Evolutionary conservation across 2,113 vertebrate genomes (phyloP).

Genomic region (Coracopsis vasa): DNA sequence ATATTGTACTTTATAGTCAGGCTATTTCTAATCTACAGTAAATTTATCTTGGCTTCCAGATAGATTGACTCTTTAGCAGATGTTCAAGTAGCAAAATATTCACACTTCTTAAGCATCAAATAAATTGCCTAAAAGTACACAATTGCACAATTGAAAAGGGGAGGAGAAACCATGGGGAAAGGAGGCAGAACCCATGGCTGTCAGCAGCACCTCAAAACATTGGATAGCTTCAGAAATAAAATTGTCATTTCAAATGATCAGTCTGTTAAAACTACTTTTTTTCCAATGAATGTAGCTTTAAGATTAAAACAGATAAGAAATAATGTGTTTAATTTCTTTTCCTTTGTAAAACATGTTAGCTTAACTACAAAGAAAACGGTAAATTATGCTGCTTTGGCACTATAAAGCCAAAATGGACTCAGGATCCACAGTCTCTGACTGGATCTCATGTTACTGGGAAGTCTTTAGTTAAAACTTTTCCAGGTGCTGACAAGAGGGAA

Average conservation of each 20-base stretch:
- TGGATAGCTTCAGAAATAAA: not conserved
- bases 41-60: slow-evolving; percentile 13
- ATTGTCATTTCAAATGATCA: not conserved
- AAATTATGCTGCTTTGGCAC: not conserved
- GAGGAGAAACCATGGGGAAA: not conserved
- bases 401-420: not conserved
- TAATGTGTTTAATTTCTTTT: not conserved
- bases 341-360: not conserved
- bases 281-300: not conserved
- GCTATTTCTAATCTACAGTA: not conserved
- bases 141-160: not conserved
- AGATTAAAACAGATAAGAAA: not conserved
- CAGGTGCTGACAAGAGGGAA: not conserved
- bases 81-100: slow-evolving; percentile 4
- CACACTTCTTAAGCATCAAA: not conserved
- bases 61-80: slow-evolving; percentile 4
- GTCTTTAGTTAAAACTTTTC: not conserved
- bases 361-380: not conserved
- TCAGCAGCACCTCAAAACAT: not conserved
- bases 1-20: not conserved
- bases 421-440: not conserved
- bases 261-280: not conserved
- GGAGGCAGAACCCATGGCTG: not conserved
- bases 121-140: not conserved
- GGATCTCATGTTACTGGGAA: not conserved